phyloP scores from a whole-genome alignment of 2,888 invertebrate genomes.

The Sceliomorpha sp. region DNA sequence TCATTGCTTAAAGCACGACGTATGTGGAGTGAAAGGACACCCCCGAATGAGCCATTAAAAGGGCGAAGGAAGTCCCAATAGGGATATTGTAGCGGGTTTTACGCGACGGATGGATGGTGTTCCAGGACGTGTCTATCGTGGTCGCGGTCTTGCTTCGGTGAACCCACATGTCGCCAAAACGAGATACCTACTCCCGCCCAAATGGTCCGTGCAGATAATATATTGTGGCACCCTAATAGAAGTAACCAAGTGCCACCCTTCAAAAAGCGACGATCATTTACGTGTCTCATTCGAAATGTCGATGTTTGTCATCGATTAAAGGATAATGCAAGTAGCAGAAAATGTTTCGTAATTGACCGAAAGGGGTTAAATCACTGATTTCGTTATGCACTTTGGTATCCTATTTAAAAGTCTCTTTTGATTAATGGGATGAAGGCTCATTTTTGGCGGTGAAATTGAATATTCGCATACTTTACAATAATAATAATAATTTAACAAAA shows the following conservation, averaged over 20 bases:
- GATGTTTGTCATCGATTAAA: constrained; percentile 57
- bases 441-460: no score
- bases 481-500: no score
- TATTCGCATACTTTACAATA: no score
- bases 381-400: constrained; percentile 39
- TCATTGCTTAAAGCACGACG: constrained; percentile 60
- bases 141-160: constrained; percentile 76
- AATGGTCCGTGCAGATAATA: constrained; percentile 70
- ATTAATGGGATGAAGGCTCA: no score
- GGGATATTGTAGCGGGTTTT: constrained; percentile 74
- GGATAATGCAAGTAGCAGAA: constrained; percentile 54
- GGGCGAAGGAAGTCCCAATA: constrained; percentile 77
- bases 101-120: constrained; percentile 64
- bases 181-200: constrained; percentile 68
- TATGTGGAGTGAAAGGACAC: constrained; percentile 60
- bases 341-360: constrained; percentile 52
- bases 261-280: constrained; percentile 64
- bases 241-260: constrained; percentile 71
- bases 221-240: constrained; percentile 70
- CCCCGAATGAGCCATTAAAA: constrained; percentile 73
- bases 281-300: constrained; percentile 45
- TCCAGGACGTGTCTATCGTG: constrained; percentile 64
- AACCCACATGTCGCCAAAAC: constrained; percentile 76
- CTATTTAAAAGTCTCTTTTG: constrained; percentile 35
- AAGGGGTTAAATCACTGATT: constrained; percentile 40